Percentiles rank a stretch among this genome's conserved stretches.
Conservation (phyloP, 2,113 vertebrate species). For the Otus sunia region DNA sequence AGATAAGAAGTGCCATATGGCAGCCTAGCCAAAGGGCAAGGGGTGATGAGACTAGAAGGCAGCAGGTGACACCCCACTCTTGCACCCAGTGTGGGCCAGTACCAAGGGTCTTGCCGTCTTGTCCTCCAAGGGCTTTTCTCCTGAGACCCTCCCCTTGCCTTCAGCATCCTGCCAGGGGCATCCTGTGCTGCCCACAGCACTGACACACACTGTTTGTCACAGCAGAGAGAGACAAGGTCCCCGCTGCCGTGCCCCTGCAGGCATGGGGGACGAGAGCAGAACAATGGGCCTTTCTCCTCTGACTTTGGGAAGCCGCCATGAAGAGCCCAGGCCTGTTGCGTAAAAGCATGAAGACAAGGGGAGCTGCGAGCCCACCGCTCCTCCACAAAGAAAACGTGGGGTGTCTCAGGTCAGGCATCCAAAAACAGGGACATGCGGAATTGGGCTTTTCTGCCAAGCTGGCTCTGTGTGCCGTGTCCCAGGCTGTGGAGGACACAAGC, state of each 20-base stretch:
- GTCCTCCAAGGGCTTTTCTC: not conserved
- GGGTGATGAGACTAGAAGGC: not conserved
- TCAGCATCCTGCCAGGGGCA: not conserved
- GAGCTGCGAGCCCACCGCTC: not conserved
- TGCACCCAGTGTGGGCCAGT: not conserved
- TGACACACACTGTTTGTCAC: not conserved
- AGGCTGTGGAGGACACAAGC: not conserved
- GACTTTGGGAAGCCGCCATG: not conserved
- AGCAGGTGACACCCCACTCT: not conserved
- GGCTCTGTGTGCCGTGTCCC: not conserved
- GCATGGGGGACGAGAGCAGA: not conserved
- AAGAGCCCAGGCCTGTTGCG: not conserved
- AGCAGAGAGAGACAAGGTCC: not conserved
- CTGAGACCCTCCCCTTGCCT: not conserved
- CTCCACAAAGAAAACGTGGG: not conserved
- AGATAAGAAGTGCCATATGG: not conserved
- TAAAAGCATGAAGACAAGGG: not conserved
- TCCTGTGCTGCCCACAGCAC: not conserved
- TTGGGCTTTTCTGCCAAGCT: not conserved
- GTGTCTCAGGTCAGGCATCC: slow-evolving; percentile 4
- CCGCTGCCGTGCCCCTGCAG: accelerated
- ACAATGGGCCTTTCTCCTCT: slow-evolving; percentile 5
- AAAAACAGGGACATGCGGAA: not conserved
- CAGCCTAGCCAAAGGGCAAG: not conserved
- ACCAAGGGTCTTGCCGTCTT: not conserved